phyloP scores from a whole-genome alignment of 2,113 vertebrate species.

The Sinocyclocheilus maitianheensis region DNA sequence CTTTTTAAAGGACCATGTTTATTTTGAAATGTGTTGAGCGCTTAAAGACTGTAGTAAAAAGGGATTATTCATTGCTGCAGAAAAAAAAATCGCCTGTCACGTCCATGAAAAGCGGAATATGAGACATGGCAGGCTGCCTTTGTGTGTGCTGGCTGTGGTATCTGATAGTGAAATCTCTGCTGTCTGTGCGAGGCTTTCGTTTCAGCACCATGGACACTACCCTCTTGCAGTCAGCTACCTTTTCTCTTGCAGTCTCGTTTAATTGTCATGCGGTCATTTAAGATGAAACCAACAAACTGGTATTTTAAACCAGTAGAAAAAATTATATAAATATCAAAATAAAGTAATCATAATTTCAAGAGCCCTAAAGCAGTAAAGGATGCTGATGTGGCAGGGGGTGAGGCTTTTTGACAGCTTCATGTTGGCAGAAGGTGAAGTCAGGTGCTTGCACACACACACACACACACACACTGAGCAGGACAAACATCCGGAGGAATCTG shows the following conservation, averaged over 20 bases:
- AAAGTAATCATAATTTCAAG: neutral
- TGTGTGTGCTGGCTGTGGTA: conserved; percentile 7
- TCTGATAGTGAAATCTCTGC: conserved; percentile 1
- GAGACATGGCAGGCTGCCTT: neutral
- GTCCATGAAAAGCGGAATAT: neutral
- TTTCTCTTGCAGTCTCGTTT: conserved; percentile 4
- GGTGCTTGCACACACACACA: neutral
- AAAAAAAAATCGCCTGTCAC: neutral
- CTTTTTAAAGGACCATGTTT: neutral
- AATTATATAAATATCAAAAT: neutral
- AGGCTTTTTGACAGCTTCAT: neutral
- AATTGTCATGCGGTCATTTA: neutral
- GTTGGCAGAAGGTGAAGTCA: conserved; percentile 6
- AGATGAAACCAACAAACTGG: neutral
- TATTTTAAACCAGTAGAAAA: neutral
- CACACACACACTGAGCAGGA: neutral
- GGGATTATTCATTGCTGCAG: neutral
- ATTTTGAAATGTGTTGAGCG: neutral
- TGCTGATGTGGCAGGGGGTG: neutral
- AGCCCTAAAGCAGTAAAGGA: neutral
- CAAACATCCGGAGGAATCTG: conserved; percentile 3
- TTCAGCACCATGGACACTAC: conserved; percentile 90
- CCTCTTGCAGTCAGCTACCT: conserved; percentile 30
- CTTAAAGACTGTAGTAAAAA: neutral
- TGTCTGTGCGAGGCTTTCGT: conserved; percentile 23